phyloP scores from a whole-genome alignment of 2,113 vertebrate species.

The Sinosuthora webbiana region DNA sequence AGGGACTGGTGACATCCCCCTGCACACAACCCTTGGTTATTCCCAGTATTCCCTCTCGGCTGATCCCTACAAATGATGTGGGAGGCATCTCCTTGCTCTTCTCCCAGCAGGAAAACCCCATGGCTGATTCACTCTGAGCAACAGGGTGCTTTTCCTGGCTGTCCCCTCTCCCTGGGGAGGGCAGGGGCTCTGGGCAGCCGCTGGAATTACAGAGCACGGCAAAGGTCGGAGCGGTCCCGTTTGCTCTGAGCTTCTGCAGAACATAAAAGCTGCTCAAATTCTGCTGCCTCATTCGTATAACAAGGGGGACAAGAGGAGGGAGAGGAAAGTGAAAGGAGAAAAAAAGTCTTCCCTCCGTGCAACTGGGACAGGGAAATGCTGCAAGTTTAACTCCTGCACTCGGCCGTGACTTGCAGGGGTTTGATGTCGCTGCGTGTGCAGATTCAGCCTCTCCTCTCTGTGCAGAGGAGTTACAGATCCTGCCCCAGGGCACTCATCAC shows the following conservation, averaged over 20 bases:
- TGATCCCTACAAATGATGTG: background rate
- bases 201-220: background rate
- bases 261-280: background rate
- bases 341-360: background rate
- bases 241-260: background rate
- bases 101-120: background rate
- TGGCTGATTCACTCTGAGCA: background rate
- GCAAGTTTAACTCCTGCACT: background rate
- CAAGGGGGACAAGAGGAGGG: background rate
- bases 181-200: background rate
- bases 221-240: background rate
- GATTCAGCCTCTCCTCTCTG: background rate
- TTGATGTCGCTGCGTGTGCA: rapidly evolving
- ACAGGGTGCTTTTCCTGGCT: rapidly evolving
- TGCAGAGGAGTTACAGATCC: background rate
- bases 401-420: background rate
- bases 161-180: background rate
- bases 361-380: background rate
- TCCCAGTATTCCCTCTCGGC: background rate
- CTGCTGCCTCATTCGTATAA: conserved; percentile 25
- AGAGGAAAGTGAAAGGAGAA: background rate
- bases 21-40: background rate
- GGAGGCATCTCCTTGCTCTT: background rate
- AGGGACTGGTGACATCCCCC: background rate
- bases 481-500: background rate